Evolutionary conservation across 2,888 invertebrate species (phyloP), one percentile per base, ranked within the genome.

Genomic region (Coenonympha arcania): DNA sequence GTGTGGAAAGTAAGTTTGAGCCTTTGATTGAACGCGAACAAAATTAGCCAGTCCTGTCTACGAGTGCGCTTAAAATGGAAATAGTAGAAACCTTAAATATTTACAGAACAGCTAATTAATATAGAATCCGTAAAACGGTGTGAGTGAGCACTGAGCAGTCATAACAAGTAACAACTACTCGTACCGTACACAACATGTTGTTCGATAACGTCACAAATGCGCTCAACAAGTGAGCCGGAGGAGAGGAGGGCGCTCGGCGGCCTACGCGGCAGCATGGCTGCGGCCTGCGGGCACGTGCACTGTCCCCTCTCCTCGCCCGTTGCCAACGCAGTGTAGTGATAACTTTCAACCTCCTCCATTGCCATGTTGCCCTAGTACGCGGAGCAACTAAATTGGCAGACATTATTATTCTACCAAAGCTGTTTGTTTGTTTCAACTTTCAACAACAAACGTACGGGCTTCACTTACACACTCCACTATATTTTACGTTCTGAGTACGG

Each of bases 201-300:
- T 43, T 43, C 55, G 61, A 57, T 56, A 57, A 55, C 63, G 62
- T 63, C 31, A 13, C 28, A 11, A 28, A 68, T 65, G 57, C 55
- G 73, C 68, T 79, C 83, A 84, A 83, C 84, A 83, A 83, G 83
- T 83, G 78, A 69, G 75, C 63, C 46, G 68, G n/a, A n/a, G n/a
- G n/a, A n/a, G n/a, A n/a, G n/a, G n/a, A n/a, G n/a, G n/a, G n/a
- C n/a, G n/a, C n/a, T n/a, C n/a, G 71, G 71, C 67, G 72, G 78
- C 78, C 73, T 75, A 79, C 76, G 78, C 69, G 76, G 78, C 82
- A 79, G 78, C 82, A 79, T 57, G 58, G 55, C 57, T 49, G 40
- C 52, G 55, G 58, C 54, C 57, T 49, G 40, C 52, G 55, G 57
- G 46, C 62, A 60, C 81, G 82, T 83, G 79, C 73, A 73, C 68